Base-by-base conservation (phyloP, 2,888 invertebrate genomes). In the Dynastes grantii region DNA sequence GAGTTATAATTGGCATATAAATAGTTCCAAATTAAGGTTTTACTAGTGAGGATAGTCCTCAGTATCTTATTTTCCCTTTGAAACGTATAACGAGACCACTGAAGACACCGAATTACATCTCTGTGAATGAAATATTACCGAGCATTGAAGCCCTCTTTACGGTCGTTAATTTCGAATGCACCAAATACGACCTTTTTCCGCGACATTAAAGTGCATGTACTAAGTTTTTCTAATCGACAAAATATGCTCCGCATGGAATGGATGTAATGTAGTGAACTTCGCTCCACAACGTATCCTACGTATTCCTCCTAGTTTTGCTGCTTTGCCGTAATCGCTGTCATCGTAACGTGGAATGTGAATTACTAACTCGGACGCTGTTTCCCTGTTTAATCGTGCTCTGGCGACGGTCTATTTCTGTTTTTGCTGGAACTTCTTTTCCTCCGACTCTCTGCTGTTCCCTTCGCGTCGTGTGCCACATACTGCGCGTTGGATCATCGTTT, bases 361-460 rank as follows among this genome's bases (percentile, higher is more conserved):
- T 58, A 58, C 16, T 16, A 73, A 13, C 22, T 67, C 22, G 49
- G 27, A 37, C 67, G 22, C 45, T 22, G 22, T 49, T 67, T 45
- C 67, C 45, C 29, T 49, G 16, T 61, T 61, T 45, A 71, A 71
- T 55, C 29, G 71, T n/a, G 71, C 55, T 55, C 22, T 13, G 16
- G 37, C 55, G 29, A 16, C 55, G 55, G 27, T 75, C 73, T 75
- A 75, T 75, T 75, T 75, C 61, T 75, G 73, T 61, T 75, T 75
- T 75, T 75, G 61, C 45, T 75, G 61, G 73, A 75, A 61, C 61
- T 75, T 75, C 73, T 75, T 75, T 75, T 75, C 29, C 61, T 68
- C 63, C 13, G 32, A 9, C 32, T 51, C 29, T 68, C 51, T 13
- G 68, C 29, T 68, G 8, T 29, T 68, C 51, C 51, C 45, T 45